Evolutionary conservation across 2,113 vertebrate species (phyloP), one percentile per base, ranked within the genome.

Genomic region (Osmerus eperlanus): DNA sequence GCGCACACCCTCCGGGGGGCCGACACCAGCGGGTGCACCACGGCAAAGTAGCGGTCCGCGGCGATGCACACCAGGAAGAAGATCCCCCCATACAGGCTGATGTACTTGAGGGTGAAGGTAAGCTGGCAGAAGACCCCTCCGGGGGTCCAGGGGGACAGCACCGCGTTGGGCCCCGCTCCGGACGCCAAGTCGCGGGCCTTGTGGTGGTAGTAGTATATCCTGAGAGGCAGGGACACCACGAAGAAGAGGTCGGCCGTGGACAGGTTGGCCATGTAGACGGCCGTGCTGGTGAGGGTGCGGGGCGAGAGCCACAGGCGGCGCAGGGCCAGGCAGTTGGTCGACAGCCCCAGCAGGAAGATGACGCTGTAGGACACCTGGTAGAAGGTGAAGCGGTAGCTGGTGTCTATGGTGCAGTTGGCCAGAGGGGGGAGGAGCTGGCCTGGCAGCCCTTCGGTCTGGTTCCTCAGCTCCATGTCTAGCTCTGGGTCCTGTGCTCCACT

Each of bases 1-100:
- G 75, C 77, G 3, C 78, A 80, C 25, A 77, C 71, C 32, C 83
- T 73, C 29, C 80, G 79, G 0, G 51, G 68, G 0, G 81, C 19
- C 0, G 80, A 68, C 5, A 52, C 73, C 61, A 87, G 59, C 1
- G 91, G 90, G 56, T 85, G 88, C 47, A 91, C 88, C 0, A 91
- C 89, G 0, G 90, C 91, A 58, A 89, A 83, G 81, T 90, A 92
- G 29, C 91, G 85, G 65, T 93, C 91, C 68, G 89, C 78, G 16
- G 86, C 87, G 11, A 92, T 92, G 59, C 91, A 92, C 58, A 86
- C 86, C 41, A 93, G 81, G 78, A 93, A 93, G 73, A 93, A 91
- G 75, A 91, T 90, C 1, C 92, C 88, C 3, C 91, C 91, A 18
- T 93, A 93, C 60, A 91, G 77, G 76, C 89, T 91, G 81, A 92